Conservation (phyloP, 35 echinoderm and acorn worm species). For the Heliocidaris erythrogramma region DNA sequence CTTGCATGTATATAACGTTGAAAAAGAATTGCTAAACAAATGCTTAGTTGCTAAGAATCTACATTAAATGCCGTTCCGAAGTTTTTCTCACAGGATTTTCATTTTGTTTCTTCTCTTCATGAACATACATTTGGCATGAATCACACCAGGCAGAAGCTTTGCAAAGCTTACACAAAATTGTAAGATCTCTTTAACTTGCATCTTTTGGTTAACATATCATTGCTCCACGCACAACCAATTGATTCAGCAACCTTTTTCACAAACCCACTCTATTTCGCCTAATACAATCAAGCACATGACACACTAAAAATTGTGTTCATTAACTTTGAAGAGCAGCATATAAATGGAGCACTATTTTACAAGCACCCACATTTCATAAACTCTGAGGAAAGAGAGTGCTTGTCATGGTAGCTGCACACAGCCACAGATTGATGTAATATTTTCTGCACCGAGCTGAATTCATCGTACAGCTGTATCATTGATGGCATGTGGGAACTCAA, state of each 20-base stretch:
- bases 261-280: background rate
- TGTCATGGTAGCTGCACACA: too few species aligned
- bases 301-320: too few species aligned
- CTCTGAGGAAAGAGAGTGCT: too few species aligned
- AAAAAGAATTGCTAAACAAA: background rate
- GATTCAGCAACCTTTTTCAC: background rate
- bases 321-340: too few species aligned
- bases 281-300: too few species aligned
- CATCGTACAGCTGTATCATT: too few species aligned
- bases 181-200: background rate
- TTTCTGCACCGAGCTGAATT: too few species aligned
- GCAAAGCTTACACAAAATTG: background rate
- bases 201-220: background rate
- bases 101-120: background rate
- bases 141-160: background rate
- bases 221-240: background rate
- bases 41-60: too few species aligned
- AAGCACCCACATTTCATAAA: too few species aligned
- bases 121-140: background rate
- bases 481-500: too few species aligned
- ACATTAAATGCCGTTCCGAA: background rate
- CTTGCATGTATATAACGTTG: background rate
- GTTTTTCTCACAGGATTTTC: background rate
- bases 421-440: too few species aligned
- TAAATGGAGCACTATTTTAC: too few species aligned